Conservation (phyloP, 1,140 invertebrate genomes). For the Prorops nasuta region DNA sequence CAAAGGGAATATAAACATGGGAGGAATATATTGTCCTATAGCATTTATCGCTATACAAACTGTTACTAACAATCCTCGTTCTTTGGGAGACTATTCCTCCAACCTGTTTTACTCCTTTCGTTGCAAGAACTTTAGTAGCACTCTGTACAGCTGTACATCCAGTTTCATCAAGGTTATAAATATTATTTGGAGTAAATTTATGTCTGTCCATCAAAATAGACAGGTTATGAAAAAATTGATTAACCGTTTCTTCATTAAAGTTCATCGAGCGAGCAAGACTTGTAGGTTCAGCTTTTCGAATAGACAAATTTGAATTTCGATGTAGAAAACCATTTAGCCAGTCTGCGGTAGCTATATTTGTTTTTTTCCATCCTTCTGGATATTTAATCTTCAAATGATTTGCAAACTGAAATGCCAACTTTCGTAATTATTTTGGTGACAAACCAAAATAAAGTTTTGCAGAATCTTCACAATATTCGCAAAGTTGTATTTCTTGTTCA, state of each 20-base stretch:
- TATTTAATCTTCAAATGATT: slow-evolving; percentile 23
- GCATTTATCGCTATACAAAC: slow-evolving; percentile 36
- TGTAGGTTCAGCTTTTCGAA: background rate
- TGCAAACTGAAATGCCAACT: slow-evolving; percentile 41
- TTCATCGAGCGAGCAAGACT: slow-evolving; percentile 1
- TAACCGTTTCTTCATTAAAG: slow-evolving; percentile 47
- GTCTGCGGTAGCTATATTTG: slow-evolving; percentile 39
- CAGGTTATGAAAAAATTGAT: slow-evolving; percentile 39
- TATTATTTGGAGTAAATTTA: slow-evolving; percentile 1
- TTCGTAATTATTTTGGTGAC: slow-evolving; percentile 24
- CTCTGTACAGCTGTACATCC: slow-evolving; percentile 35
- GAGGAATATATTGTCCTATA: slow-evolving; percentile 38
- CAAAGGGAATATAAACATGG: slow-evolving; percentile 44
- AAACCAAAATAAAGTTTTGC: slow-evolving; percentile 43
- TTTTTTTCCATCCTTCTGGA: slow-evolving; percentile 28
- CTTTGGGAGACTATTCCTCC: slow-evolving; percentile 35
- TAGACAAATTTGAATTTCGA: background rate
- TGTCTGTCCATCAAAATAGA: background rate
- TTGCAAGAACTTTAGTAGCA: background rate
- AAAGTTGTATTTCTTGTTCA: background rate
- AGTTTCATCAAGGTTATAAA: slow-evolving; percentile 33
- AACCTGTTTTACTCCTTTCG: slow-evolving; percentile 38
- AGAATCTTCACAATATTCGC: slow-evolving; percentile 5
- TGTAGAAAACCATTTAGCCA: slow-evolving; percentile 26
- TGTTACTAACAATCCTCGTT: slow-evolving; percentile 38